Conservation (phyloP, 2,113 vertebrate species). For the Condylura cristata region DNA sequence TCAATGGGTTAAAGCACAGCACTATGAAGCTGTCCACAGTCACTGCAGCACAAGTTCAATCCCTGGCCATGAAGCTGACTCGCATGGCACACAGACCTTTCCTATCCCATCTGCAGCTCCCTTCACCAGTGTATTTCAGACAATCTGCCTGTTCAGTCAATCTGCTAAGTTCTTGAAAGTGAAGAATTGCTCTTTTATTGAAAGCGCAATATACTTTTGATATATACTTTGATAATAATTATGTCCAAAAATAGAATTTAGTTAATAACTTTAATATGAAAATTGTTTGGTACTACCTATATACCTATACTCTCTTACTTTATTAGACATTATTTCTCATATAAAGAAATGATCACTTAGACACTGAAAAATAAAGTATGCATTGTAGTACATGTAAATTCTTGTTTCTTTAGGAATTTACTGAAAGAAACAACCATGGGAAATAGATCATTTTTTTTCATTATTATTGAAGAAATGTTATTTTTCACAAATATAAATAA, state of each 20-base stretch:
- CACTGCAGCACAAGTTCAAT: no score
- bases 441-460: not conserved
- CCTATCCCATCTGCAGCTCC: no score
- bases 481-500: not conserved
- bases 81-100: no score
- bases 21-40: no score
- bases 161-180: no score
- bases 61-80: no score
- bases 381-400: not conserved
- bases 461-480: not conserved
- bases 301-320: not conserved
- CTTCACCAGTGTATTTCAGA: no score
- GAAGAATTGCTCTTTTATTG: not conserved
- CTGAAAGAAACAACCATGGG: not conserved
- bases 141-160: no score
- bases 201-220: not conserved
- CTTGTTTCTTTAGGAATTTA: not conserved
- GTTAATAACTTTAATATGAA: not conserved
- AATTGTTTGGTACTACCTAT: not conserved
- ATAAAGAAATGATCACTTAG: not conserved
- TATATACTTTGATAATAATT: not conserved
- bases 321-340: not conserved
- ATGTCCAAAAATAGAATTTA: slow-evolving; percentile 23
- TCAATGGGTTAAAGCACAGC: no score
- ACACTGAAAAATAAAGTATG: not conserved